Evolutionary conservation across 2,113 vertebrate species (phyloP).

Genomic region (Hystrix brachyura): DNA sequence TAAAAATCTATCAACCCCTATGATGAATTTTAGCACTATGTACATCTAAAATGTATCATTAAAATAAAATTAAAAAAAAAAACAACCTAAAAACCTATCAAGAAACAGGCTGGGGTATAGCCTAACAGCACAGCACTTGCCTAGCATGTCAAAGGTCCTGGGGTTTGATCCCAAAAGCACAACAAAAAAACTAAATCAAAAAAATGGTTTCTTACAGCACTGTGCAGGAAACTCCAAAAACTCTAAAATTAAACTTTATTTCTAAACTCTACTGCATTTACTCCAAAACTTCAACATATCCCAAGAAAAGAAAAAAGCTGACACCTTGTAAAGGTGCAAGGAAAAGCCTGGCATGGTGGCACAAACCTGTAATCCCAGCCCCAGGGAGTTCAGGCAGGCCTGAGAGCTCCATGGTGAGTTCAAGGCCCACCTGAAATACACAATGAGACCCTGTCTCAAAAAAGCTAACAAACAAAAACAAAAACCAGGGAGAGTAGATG

Average conservation of each 20-base stretch:
- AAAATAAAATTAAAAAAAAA: too few relatives aligned
- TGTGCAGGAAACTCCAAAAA: neutral
- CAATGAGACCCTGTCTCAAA: neutral
- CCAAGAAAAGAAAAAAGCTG: neutral
- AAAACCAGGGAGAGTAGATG: neutral
- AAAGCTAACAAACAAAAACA: neutral
- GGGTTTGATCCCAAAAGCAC: neutral
- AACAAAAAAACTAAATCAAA: neutral
- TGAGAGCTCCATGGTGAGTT: neutral
- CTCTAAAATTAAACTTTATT: slow-evolving; percentile 14
- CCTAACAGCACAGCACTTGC: neutral
- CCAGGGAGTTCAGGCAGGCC: neutral
- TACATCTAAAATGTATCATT: too few relatives aligned
- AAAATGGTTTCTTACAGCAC: neutral
- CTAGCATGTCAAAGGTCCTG: neutral
- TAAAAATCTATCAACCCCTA: neutral
- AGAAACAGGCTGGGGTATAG: neutral
- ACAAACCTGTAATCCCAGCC: neutral
- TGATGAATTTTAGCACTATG: too few relatives aligned
- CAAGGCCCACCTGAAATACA: neutral
- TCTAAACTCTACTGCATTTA: neutral
- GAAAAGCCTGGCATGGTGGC: neutral
- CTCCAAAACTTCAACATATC: neutral
- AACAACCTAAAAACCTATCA: neutral
- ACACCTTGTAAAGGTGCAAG: neutral